Evolutionary conservation across 2,797 vertebrate genomes (phyloP).

Genomic region (Chelidonichthys spinosus): DNA sequence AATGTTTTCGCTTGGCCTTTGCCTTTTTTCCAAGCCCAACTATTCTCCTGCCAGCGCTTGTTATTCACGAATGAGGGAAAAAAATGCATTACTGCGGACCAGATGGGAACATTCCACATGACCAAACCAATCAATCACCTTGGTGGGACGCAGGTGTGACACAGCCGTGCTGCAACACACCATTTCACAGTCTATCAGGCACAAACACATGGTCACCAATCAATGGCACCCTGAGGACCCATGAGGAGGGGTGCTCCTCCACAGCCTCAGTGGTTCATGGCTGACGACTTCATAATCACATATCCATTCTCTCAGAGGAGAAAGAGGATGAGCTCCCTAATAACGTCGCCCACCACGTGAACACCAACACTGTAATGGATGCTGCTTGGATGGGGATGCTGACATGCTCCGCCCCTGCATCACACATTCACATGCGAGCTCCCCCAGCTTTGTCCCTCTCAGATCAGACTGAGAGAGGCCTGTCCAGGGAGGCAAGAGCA

Average conservation of each 20-base stretch:
- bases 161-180: slow-evolving; percentile 99
- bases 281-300: slow-evolving; percentile 99
- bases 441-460: slow-evolving; percentile 22
- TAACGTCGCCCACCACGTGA: slow-evolving; percentile 91
- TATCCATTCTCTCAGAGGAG: slow-evolving; percentile 97
- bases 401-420: slow-evolving; percentile 47
- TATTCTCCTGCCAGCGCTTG: slow-evolving; percentile 87
- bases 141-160: slow-evolving; percentile 99
- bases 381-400: slow-evolving; percentile 47
- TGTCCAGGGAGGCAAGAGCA: slow-evolving; percentile 50
- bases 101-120: slow-evolving; percentile 99
- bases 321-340: slow-evolving; percentile 94
- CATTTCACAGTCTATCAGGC: slow-evolving; percentile 99
- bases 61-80: slow-evolving; percentile 86
- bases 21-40: slow-evolving; percentile 81
- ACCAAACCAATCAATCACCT: slow-evolving; percentile 99
- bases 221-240: slow-evolving; percentile 98
- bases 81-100: slow-evolving; percentile 97
- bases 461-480: slow-evolving; percentile 36
- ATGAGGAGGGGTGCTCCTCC: slow-evolving; percentile 88
- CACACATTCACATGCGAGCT: slow-evolving; percentile 47
- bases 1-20: slow-evolving; percentile 86
- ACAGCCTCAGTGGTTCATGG: slow-evolving; percentile 95
- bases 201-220: slow-evolving; percentile 99
- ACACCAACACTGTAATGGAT: slow-evolving; percentile 73